Conservation (phyloP, 2,113 vertebrate genomes). For the Hyperopisus bebe region DNA sequence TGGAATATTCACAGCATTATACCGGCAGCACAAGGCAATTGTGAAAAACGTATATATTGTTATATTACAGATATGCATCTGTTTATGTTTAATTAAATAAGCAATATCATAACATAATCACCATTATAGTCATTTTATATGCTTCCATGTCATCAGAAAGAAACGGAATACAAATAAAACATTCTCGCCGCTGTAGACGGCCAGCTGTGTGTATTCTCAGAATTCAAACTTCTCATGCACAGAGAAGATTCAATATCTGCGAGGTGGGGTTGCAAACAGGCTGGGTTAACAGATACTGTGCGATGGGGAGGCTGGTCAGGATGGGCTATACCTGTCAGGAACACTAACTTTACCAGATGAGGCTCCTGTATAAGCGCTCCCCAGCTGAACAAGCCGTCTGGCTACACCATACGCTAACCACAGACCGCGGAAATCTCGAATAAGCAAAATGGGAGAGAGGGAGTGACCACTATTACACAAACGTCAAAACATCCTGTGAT, state of each 20-base stretch:
- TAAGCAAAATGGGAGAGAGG: background rate
- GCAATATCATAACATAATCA: constrained; percentile 34
- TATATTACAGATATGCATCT: constrained; percentile 21
- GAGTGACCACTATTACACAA: background rate
- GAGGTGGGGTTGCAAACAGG: constrained; percentile 49
- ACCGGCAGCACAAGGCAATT: constrained; percentile 31
- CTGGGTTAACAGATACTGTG: constrained; percentile 12
- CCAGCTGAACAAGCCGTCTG: background rate
- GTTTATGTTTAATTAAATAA: constrained; percentile 45
- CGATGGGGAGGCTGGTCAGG: background rate
- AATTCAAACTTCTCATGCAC: constrained; percentile 54
- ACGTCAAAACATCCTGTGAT: background rate
- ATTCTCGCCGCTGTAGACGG: constrained; percentile 23
- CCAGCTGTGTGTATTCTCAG: constrained; percentile 35
- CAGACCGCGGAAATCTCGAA: background rate
- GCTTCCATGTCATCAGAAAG: constrained; percentile 40
- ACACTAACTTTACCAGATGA: background rate
- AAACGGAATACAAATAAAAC: constrained; percentile 46
- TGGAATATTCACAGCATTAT: constrained; percentile 39
- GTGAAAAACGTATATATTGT: constrained; percentile 27
- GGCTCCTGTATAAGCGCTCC: background rate
- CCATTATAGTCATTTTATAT: constrained; percentile 37
- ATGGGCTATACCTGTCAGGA: background rate
- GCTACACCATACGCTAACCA: background rate
- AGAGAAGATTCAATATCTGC: constrained; percentile 48